Conservation (phyloP, 2,888 invertebrate species). For the Parnassius apollo region DNA sequence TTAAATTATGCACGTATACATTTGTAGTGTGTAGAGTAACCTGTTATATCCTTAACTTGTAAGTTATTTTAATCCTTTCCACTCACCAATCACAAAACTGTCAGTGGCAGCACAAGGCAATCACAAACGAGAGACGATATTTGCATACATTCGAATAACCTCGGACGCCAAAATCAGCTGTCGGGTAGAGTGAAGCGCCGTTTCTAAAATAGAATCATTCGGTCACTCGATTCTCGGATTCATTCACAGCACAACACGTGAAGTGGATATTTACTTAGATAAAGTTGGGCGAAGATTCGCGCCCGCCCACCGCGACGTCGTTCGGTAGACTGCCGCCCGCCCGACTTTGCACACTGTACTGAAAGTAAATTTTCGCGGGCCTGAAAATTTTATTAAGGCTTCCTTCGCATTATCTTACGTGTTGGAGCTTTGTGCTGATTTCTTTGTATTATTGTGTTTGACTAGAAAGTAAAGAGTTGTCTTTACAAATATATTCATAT, state of each 20-base stretch:
- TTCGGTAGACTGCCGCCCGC: constrained; percentile 63
- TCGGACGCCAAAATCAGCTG: constrained; percentile 41
- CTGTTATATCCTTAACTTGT: no score
- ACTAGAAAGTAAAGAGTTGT: constrained; percentile 17
- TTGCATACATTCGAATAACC: constrained; percentile 4
- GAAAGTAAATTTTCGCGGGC: constrained; percentile 45
- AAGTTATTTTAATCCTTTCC: neutral
- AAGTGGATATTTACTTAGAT: constrained; percentile 13
- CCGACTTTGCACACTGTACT: constrained; percentile 36
- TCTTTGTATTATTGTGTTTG: constrained; percentile 26
- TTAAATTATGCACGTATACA: no score
- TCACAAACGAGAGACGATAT: constrained; percentile 14
- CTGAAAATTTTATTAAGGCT: constrained; percentile 58
- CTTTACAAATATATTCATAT: constrained; percentile 2
- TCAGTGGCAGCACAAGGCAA: constrained; percentile 11
- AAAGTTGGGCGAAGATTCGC: constrained; percentile 40
- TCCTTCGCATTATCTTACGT: constrained; percentile 42
- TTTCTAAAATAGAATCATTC: constrained; percentile 37
- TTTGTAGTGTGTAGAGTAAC: no score
- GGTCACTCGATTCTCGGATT: constrained; percentile 27
- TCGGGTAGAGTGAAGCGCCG: constrained; percentile 24
- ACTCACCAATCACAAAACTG: constrained; percentile 26
- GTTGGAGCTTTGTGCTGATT: constrained; percentile 28
- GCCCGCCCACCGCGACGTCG: constrained; percentile 54
- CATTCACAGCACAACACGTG: constrained; percentile 20